These are phyloP conservation scores for Pomacea maculata DNA, from an alignment of 1,140 invertebrate species.

Conservation along the genomic window DNA sequence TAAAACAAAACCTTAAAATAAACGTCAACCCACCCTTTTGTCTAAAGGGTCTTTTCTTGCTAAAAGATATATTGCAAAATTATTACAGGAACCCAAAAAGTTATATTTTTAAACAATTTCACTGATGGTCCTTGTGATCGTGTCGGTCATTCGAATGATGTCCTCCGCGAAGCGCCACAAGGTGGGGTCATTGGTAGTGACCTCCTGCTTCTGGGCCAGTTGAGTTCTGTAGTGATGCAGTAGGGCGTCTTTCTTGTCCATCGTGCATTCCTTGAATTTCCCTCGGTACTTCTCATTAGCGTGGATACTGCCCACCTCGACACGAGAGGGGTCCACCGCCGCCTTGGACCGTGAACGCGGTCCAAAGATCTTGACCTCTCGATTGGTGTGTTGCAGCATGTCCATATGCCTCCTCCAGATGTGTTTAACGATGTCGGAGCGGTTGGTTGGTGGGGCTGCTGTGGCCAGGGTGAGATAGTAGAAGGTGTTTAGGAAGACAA, in stretches of 20 bases:
- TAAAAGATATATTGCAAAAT: no score
- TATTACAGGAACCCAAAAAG: no score
- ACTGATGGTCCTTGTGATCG: no score
- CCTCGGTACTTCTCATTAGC: neutral
- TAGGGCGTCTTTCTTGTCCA: neutral
- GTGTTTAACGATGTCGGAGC: neutral
- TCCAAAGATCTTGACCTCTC: neutral
- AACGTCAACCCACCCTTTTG: no score
- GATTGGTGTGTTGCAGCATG: neutral
- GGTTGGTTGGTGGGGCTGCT: neutral
- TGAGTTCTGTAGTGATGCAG: neutral
- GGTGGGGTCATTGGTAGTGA: no score
- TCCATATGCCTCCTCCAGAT: neutral
- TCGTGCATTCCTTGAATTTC: neutral
- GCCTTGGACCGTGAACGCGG: neutral
- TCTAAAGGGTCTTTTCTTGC: no score
- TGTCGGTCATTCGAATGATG: no score
- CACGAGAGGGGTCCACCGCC: neutral
- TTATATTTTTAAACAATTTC: no score
- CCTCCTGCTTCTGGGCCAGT: no score
- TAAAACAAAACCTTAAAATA: no score
- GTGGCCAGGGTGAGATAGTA: neutral
- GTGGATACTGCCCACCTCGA: conserved; percentile 13
- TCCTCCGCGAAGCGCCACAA: no score
- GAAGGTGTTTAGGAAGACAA: conserved; percentile 15